Conservation (phyloP, 2,888 invertebrate genomes). For the Heliconius ethilla region DNA sequence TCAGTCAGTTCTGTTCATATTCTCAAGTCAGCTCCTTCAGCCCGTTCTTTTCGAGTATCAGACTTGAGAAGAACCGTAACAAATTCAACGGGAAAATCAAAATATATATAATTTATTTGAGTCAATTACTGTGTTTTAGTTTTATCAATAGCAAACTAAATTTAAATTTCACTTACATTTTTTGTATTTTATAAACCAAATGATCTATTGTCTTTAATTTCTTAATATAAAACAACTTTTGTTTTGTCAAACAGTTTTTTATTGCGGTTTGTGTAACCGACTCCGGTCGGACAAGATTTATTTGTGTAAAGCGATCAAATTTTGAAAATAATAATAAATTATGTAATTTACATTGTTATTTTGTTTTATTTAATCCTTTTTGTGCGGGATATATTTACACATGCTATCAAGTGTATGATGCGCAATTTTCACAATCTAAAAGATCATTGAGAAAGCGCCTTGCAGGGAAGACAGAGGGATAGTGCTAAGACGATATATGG, state of each 20-base stretch:
- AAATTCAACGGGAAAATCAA: no score
- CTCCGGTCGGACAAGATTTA: constrained; percentile 74
- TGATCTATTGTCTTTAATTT: constrained; percentile 27
- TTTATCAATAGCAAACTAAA: background rate
- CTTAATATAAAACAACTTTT: constrained; percentile 18
- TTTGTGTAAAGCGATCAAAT: constrained; percentile 73
- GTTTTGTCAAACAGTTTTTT: constrained; percentile 32
- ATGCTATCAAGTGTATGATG: no score
- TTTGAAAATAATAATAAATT: constrained; percentile 73
- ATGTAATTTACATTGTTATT: constrained; percentile 68
- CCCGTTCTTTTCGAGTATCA: no score
- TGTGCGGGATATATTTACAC: background rate
- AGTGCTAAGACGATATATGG: background rate
- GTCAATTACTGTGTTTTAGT: no score
- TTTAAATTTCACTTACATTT: background rate
- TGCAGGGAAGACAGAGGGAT: background rate
- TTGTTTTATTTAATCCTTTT: constrained; percentile 57
- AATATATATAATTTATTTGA: no score
- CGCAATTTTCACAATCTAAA: no score
- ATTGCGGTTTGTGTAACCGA: constrained; percentile 65
- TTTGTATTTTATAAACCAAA: background rate
- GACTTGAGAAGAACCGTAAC: no score
- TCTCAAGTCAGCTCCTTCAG: no score
- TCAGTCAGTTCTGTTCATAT: no score
- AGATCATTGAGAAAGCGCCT: no score